Base-by-base conservation (phyloP, 1,140 invertebrate genomes). In the Philaenus spumarius region DNA sequence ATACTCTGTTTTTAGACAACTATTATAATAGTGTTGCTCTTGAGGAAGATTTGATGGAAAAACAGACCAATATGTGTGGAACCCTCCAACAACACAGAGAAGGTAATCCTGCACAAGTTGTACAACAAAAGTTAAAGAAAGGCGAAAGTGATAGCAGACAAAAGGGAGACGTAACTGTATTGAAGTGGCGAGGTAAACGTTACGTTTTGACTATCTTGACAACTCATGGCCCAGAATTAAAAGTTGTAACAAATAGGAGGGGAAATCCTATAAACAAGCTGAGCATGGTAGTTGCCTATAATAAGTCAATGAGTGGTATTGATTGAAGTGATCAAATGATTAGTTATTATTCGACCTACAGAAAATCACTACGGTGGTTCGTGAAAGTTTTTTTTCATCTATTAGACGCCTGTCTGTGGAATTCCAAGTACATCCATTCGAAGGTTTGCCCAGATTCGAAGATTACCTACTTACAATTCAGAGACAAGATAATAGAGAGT, bases 11-110 rank as follows among this genome's bases (percentile, higher is more conserved):
- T 47, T 56, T 63, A 48, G 61, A 64, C 22, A 62, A 60, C 55
- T 75, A 65, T 65, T 76, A 73, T 60, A 72, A 68, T 22, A 75
- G 73, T 64, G 62, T 75, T 54, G 26, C 67, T 47, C 64, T n/a
- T n/a, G n/a, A n/a, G n/a, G n/a, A n/a, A n/a, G n/a, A n/a, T 77
- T 62, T 75, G 62, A 57, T 76, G 55, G 54, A 66, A 30, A 69
- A 67, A 52, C 65, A 77, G 62, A 78, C 72, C 2, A 69, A 78
- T 71, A 64, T 73, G n/a, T 62, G 72, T 59, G 73, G 75, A 53
- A 78, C 73, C 59, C 45, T 78, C 52, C 59, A 69, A 47, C 62
- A 63, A 56, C 72, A 73, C 59, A 59, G 70, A 50, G 71, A 69
- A 63, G 62, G 63, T 50, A 63, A 70, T 30, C 70, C 71, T n/a